A percentile compares a stretch with the other conserved stretches of the same genome.
Evolutionary conservation across 1,140 invertebrate species (phyloP).

Genomic region (Drosophila pseudoananassae): DNA sequence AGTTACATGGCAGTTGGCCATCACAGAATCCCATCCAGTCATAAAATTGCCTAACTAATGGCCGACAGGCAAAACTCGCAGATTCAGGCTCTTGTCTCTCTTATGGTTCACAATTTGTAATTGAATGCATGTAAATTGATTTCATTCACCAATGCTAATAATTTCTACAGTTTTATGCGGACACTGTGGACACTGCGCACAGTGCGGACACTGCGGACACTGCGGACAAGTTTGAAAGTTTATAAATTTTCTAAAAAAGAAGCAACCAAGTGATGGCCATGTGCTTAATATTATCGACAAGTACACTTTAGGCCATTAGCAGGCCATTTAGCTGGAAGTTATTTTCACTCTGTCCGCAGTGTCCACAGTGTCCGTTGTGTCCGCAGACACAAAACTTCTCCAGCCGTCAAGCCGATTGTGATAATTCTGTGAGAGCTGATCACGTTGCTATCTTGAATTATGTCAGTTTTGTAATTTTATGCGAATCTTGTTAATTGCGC

Average conservation of each 20-base stretch:
- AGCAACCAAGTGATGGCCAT: constrained; percentile 56
- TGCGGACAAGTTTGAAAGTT: constrained; percentile 44
- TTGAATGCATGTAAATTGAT: constrained; percentile 82
- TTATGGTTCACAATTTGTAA: constrained; percentile 79
- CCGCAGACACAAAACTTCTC: neutral
- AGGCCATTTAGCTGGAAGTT: constrained; percentile 67
- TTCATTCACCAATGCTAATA: constrained; percentile 57
- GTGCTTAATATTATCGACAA: constrained; percentile 80
- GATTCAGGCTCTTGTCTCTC: constrained; percentile 31
- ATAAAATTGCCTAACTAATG: constrained; percentile 38
- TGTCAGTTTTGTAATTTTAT: constrained; percentile 82
- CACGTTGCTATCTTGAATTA: constrained; percentile 74
- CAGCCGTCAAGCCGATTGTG: constrained; percentile 34
- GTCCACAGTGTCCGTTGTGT: neutral
- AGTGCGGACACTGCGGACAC: neutral
- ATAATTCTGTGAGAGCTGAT: constrained; percentile 56
- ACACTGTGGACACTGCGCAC: neutral
- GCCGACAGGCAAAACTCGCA: neutral
- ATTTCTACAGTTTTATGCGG: constrained; percentile 30
- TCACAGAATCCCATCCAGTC: constrained; percentile 34
- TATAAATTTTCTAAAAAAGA: constrained; percentile 43
- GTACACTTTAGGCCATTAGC: constrained; percentile 83
- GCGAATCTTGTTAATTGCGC: constrained; percentile 78
- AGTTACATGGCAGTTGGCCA: constrained; percentile 47
- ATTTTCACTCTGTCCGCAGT: neutral